Conservation (phyloP, 2,113 vertebrate genomes). For the Xenus cinereus region DNA sequence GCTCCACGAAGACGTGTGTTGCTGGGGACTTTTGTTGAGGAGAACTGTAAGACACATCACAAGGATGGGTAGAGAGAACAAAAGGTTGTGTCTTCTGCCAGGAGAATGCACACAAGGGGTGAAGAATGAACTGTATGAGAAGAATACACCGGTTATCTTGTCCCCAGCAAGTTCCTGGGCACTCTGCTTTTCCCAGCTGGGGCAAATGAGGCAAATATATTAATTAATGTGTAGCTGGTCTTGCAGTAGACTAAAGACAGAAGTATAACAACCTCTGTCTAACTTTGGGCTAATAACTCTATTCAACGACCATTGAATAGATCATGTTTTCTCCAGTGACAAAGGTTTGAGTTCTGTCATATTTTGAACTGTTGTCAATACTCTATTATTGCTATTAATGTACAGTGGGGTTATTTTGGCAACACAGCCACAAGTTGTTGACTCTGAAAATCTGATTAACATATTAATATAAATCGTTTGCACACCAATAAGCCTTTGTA, state of each 20-base stretch:
- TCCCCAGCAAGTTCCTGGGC: neutral
- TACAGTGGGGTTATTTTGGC: neutral
- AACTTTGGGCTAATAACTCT: neutral
- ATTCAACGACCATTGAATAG: too few relatives aligned
- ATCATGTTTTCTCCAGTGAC: neutral
- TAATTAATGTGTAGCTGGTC: neutral
- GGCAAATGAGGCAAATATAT: rapidly evolving
- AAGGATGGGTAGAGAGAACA: neutral
- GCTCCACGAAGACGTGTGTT: neutral
- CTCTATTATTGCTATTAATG: neutral
- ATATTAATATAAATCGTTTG: neutral
- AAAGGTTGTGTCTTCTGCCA: neutral
- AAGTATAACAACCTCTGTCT: neutral
- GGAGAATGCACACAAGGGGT: neutral
- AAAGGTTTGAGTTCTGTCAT: neutral
- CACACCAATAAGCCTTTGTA: neutral
- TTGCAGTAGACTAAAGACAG: neutral
- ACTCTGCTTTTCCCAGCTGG: neutral
- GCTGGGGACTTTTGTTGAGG: neutral
- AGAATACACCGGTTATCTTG: neutral
- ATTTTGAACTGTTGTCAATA: neutral
- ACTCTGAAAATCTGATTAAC: neutral
- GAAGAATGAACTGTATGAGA: neutral
- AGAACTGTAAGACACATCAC: neutral
- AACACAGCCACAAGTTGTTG: neutral